Base-by-base conservation (phyloP, 2,113 vertebrate species). In the Corydoras sp. region DNA sequence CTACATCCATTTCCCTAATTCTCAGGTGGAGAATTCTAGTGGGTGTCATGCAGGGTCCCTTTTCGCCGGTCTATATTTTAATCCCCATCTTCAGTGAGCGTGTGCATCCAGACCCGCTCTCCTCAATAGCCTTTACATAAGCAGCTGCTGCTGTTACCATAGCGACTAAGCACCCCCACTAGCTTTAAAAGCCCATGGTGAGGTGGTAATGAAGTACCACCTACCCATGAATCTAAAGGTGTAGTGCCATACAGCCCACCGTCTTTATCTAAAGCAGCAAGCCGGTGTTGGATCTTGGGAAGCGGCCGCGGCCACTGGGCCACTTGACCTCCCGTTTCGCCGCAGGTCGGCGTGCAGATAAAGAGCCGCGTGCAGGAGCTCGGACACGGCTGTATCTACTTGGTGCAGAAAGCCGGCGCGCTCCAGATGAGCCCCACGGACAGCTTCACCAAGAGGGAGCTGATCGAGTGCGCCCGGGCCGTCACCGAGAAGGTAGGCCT, bases 351-450 rank as follows among this genome's bases (percentile, higher is more conserved):
- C n/a, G 93, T 93, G 82, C 96, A 99, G 89, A 98, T 99, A 81
- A 93, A 84, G 81, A 91, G 92, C 0, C 91, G 95, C 0, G 95
- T 98, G 58, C 96, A 97, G 77, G 96, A 99, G 81, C 89, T 99
- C 70, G 97, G 97, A 58, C 96, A 98, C 0, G 92, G 96, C 80
- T 99, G 96, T 61, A 98, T 99, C 83, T 96, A 93, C 79, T 91
- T 99, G 85, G 97, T 99, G 24, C 96, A 99, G 86, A 98, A 98
- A 84, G 97, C 96, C 0, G 96, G 96, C 53, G 95, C 95, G 14
- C 89, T 99, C 65, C 97, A 99, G 88, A 92, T 97, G 69, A 98
- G 93, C 81, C 97, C 97, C 68, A 93, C 93, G 0, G 97, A 99
- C 83, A 93, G 92, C 82, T 99, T 98, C 83, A 95, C 94, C 77